Evolutionary conservation across 2,888 invertebrate genomes (phyloP).

Genomic region (Clostera curtula): DNA sequence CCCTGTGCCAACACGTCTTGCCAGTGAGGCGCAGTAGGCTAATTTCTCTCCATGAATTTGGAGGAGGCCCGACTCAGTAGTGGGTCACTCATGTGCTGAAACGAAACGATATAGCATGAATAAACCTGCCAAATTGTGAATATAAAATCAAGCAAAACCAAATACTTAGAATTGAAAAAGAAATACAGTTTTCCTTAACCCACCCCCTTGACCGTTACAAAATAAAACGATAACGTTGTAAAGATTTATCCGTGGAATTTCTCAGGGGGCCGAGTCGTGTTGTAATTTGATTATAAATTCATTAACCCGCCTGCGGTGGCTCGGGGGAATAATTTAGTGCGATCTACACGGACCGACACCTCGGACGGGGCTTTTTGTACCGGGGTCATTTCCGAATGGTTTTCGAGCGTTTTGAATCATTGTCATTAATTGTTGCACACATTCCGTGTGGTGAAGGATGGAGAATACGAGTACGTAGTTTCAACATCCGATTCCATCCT

Average conservation of each 20-base stretch:
- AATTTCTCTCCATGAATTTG: too few relatives aligned
- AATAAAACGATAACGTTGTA: conserved; percentile 44
- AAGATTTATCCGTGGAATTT: conserved; percentile 66
- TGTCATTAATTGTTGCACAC: too few relatives aligned
- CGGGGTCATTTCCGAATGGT: conserved; percentile 12
- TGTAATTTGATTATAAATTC: conserved; percentile 75
- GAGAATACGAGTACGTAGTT: too few relatives aligned
- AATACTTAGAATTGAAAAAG: too few relatives aligned
- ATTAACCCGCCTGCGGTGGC: conserved; percentile 62
- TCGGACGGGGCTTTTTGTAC: conserved; percentile 27
- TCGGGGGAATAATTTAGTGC: conserved; percentile 71
- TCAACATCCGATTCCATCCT: too few relatives aligned
- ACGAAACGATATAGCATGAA: too few relatives aligned
- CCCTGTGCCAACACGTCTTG: too few relatives aligned
- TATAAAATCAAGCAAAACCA: too few relatives aligned
- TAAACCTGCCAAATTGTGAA: neutral
- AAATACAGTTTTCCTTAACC: neutral
- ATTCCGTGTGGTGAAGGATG: too few relatives aligned
- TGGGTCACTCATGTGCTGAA: too few relatives aligned
- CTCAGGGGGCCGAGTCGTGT: conserved; percentile 50
- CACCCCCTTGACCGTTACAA: conserved; percentile 8
- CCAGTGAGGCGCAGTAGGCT: too few relatives aligned
- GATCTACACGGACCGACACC: conserved; percentile 62
- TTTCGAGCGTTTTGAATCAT: conserved; percentile 10
- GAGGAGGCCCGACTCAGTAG: too few relatives aligned